Percentiles rank a stretch among this genome's conserved stretches.
These are phyloP conservation scores for Syngnathoides biaculeatus DNA, from an alignment of 2,113 vertebrate species.

Conservation along the genomic window DNA sequence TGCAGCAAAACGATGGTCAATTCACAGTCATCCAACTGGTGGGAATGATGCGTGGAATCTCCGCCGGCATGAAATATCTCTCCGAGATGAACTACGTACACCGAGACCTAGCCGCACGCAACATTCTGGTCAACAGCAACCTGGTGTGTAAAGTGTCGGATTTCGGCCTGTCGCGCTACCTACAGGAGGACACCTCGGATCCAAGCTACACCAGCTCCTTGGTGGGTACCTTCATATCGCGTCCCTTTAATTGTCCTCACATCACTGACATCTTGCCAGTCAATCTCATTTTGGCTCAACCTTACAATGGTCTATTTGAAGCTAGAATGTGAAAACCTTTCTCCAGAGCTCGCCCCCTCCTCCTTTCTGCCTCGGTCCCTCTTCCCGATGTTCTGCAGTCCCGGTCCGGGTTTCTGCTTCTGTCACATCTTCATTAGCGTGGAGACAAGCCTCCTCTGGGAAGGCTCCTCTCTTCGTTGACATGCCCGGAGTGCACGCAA, in stretches of 20 bases:
- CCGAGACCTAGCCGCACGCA: slow-evolving; percentile 92
- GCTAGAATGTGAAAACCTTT: slow-evolving; percentile 49
- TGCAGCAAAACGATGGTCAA: slow-evolving; percentile 96
- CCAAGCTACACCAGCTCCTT: slow-evolving; percentile 98
- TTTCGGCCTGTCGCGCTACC: slow-evolving; percentile 94
- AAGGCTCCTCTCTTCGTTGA: slow-evolving; percentile 65
- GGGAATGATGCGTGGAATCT: slow-evolving; percentile 95
- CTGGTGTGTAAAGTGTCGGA: slow-evolving; percentile 97
- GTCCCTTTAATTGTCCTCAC: not conserved
- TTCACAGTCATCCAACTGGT: slow-evolving; percentile 98
- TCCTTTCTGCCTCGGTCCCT: slow-evolving; percentile 23
- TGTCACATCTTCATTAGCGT: slow-evolving; percentile 73
- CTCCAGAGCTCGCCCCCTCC: slow-evolving; percentile 37
- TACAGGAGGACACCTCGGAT: slow-evolving; percentile 95
- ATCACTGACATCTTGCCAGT: slow-evolving; percentile 13
- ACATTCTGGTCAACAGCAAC: slow-evolving; percentile 98
- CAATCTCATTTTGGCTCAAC: slow-evolving; percentile 23
- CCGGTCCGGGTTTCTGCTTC: slow-evolving; percentile 55
- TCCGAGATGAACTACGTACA: slow-evolving; percentile 98
- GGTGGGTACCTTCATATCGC: slow-evolving; percentile 74
- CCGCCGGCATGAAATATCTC: slow-evolving; percentile 96
- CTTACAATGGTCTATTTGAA: slow-evolving; percentile 38
- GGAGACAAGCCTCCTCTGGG: slow-evolving; percentile 64
- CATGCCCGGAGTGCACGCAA: slow-evolving; percentile 65
- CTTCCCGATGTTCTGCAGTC: slow-evolving; percentile 43